Conservation (phyloP, 2,797 vertebrate genomes). For the Antrozous pallidus region DNA sequence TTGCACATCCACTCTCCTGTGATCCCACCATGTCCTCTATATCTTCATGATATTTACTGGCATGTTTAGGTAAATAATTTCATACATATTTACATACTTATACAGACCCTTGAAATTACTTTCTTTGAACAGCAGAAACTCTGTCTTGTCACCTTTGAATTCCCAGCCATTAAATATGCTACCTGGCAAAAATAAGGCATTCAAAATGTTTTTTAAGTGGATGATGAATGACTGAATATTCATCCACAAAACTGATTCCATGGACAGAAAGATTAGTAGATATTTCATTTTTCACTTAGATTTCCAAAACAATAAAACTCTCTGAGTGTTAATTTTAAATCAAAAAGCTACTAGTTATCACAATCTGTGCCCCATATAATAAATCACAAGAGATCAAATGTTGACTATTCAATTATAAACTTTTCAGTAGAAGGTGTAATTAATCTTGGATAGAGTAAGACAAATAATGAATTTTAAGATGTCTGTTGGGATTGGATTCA, state of each 20-base stretch:
- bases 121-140: background rate
- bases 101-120: background rate
- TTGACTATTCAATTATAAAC: background rate
- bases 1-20: background rate
- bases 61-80: background rate
- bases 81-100: background rate
- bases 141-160: background rate
- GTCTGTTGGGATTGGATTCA: background rate
- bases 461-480: background rate
- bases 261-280: background rate
- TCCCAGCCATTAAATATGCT: background rate
- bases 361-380: background rate
- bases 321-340: background rate
- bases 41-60: background rate
- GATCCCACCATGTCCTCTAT: background rate
- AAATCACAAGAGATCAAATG: background rate
- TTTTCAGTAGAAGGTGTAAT: background rate
- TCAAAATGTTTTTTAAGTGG: background rate
- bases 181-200: background rate
- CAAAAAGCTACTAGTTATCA: background rate
- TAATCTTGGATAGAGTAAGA: background rate
- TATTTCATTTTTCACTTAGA: background rate
- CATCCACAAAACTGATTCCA: background rate
- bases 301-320: background rate
- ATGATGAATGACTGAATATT: background rate